Percentiles rank a stretch among this genome's conserved stretches.
Conservation (phyloP, 2,888 invertebrate genomes). For the Drosophila sordidapex region DNA sequence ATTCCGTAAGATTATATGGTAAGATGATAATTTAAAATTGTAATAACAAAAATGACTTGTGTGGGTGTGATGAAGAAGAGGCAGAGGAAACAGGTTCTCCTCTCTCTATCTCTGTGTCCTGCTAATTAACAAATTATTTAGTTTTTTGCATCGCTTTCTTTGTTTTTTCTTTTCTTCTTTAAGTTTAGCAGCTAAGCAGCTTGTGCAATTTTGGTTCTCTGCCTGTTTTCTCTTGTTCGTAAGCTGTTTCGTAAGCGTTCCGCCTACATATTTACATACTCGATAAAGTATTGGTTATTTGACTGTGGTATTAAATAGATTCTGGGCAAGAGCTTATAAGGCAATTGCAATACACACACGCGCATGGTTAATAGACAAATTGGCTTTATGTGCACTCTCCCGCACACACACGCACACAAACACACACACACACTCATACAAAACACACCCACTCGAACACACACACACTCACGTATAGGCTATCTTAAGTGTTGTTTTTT, state of each 20-base stretch:
- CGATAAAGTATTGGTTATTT: slow-evolving; percentile 43
- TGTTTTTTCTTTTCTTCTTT: background rate
- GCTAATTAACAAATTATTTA: slow-evolving; percentile 24
- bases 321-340: slow-evolving; percentile 20
- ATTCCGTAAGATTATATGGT: slow-evolving; percentile 51
- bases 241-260: slow-evolving; percentile 12
- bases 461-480: slow-evolving; percentile 14
- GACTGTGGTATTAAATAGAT: slow-evolving; percentile 29
- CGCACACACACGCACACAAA: background rate
- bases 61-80: slow-evolving; percentile 31
- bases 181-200: slow-evolving; percentile 22
- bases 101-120: slow-evolving; percentile 5
- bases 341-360: slow-evolving; percentile 33
- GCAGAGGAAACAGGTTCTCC: slow-evolving; percentile 11
- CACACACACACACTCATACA: background rate
- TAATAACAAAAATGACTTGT: slow-evolving; percentile 70
- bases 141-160: slow-evolving; percentile 3
- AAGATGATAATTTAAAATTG: slow-evolving; percentile 59
- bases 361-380: slow-evolving; percentile 42
- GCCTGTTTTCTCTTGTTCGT: background rate
- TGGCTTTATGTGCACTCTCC: slow-evolving; percentile 25
- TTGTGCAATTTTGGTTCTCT: slow-evolving; percentile 13
- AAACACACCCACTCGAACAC: background rate
- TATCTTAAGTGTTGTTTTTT: slow-evolving; percentile 46
- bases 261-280: slow-evolving; percentile 55